Percentiles rank a stretch among this genome's conserved stretches.
Conservation (phyloP, 2,113 vertebrate species). For the Rhynchomys soricoides region DNA sequence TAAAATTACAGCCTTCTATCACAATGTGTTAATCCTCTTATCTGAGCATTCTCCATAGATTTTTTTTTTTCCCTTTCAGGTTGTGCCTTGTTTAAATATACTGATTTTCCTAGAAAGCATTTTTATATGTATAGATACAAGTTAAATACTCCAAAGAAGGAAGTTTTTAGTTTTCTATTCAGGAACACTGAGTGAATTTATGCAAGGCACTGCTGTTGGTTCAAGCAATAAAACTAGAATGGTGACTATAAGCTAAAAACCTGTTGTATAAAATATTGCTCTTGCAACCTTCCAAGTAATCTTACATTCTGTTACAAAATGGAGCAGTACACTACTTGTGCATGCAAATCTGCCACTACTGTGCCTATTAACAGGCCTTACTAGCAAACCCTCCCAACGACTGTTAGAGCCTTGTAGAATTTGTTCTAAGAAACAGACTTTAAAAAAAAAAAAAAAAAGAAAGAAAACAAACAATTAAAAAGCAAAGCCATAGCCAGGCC, state of each 20-base stretch:
- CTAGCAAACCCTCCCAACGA: not conserved
- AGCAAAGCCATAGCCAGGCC: not conserved
- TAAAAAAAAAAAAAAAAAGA: too few species aligned
- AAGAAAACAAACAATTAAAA: not conserved
- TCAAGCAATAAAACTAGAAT: not conserved
- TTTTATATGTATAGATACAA: not conserved
- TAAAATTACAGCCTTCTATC: constrained; percentile 83
- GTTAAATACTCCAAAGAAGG: not conserved
- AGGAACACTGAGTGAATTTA: fast-evolving
- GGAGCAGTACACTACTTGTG: not conserved
- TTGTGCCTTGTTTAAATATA: constrained; percentile 69
- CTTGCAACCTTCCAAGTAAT: not conserved
- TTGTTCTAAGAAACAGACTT: not conserved
- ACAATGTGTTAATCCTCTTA: constrained; percentile 87
- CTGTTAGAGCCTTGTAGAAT: fast-evolving
- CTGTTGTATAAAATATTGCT: not conserved
- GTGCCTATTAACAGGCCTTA: not conserved
- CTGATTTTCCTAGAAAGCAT: not conserved
- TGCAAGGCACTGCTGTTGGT: fast-evolving
- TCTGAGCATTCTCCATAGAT: constrained; percentile 67
- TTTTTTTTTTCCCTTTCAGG: not conserved
- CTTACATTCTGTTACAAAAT: not conserved
- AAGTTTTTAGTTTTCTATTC: not conserved
- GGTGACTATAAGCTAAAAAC: not conserved
- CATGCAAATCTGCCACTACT: fast-evolving